Percentiles rank a stretch among this genome's conserved stretches.
These are phyloP conservation scores for Dromaius novaehollandiae DNA, from an alignment of 2,113 vertebrate genomes.

Conservation along the genomic window DNA sequence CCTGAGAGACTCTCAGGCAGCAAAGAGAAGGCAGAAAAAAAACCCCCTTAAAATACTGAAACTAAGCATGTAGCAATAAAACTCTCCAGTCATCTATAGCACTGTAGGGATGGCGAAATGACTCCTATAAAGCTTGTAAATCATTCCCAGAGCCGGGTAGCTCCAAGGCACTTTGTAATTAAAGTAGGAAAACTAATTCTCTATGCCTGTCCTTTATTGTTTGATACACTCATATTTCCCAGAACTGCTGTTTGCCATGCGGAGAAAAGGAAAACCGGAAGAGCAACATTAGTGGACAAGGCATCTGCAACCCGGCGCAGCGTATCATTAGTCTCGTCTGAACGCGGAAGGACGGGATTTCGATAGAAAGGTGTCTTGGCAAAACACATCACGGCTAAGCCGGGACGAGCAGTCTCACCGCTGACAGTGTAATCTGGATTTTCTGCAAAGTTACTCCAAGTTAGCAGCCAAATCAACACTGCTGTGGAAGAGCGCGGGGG, in stretches of 20 bases:
- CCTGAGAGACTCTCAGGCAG: slow-evolving; percentile 18
- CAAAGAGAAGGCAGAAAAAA: neutral
- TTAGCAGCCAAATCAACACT: neutral
- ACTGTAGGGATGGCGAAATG: neutral
- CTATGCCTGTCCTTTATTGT: neutral
- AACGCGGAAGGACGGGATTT: neutral
- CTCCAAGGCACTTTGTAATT: neutral
- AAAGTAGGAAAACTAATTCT: neutral
- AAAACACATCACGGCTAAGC: neutral
- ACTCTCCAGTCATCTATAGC: neutral
- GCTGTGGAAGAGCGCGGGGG: neutral
- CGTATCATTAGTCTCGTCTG: neutral
- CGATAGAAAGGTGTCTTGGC: neutral
- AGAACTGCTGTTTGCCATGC: neutral
- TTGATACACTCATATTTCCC: neutral
- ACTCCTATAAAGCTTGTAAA: neutral
- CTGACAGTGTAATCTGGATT: neutral
- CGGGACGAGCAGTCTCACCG: neutral
- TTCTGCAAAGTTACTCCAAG: neutral
- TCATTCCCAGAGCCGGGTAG: neutral
- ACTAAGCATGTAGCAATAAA: neutral
- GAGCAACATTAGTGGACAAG: neutral
- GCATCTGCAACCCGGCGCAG: neutral
- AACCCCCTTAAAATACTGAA: neutral
- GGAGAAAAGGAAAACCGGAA: slow-evolving; percentile 1